Evolutionary conservation across 2,888 invertebrate genomes (phyloP).

Genomic region (Eretmocerus hayati): DNA sequence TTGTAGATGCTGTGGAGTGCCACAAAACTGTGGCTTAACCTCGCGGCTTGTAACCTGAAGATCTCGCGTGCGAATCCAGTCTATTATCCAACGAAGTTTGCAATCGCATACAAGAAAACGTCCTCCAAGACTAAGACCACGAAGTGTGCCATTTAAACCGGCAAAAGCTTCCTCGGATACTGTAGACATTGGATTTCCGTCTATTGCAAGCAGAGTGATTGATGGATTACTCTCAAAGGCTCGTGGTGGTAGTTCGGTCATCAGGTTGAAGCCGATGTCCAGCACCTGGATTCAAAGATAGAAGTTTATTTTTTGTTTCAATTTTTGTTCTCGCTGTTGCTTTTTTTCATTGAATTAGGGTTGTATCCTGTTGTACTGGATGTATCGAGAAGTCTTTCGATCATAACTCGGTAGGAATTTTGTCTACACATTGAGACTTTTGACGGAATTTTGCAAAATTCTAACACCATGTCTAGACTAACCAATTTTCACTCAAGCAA

Average conservation of each 20-base stretch:
- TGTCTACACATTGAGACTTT: too few relatives aligned
- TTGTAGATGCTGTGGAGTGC: constrained; percentile 70
- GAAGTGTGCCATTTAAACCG: constrained; percentile 72
- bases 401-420: too few relatives aligned
- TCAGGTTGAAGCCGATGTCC: constrained; percentile 86
- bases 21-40: constrained; percentile 87
- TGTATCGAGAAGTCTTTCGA: too few relatives aligned
- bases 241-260: constrained; percentile 71
- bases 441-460: too few relatives aligned
- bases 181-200: constrained; percentile 82
- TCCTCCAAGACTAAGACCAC: constrained; percentile 83
- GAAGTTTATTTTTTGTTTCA: too few relatives aligned
- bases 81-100: constrained; percentile 77
- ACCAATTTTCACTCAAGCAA: too few relatives aligned
- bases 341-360: too few relatives aligned
- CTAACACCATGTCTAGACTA: too few relatives aligned
- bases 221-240: constrained; percentile 78
- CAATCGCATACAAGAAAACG: constrained; percentile 85
- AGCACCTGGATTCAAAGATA: too few relatives aligned
- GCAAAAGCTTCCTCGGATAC: constrained; percentile 72
- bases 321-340: too few relatives aligned
- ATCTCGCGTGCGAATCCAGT: constrained; percentile 83
- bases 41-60: constrained; percentile 88
- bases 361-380: too few relatives aligned
- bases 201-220: constrained; percentile 79